These are phyloP conservation scores for Pithys albifrons DNA, from an alignment of 2,113 vertebrate genomes.

Conservation along the genomic window DNA sequence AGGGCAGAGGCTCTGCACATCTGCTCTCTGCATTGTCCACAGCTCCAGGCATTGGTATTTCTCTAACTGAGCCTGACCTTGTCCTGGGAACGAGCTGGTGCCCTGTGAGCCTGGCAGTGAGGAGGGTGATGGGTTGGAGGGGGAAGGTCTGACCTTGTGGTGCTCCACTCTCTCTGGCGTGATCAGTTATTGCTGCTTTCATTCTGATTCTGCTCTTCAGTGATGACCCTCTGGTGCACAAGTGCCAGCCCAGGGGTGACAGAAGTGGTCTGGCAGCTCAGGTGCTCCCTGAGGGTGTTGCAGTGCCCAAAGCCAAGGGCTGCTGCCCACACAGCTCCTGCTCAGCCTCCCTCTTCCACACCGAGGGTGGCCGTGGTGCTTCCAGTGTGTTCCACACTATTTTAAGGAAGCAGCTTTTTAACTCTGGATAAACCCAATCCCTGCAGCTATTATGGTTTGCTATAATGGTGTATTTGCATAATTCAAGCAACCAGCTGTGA, in stretches of 20 bases:
- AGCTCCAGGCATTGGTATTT: accelerated
- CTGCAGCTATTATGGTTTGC: not conserved
- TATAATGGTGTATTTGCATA: not conserved
- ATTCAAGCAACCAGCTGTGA: not conserved
- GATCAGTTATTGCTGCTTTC: not conserved
- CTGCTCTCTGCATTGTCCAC: accelerated
- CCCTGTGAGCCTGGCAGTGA: accelerated
- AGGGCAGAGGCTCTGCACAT: not conserved
- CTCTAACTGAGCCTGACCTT: not conserved
- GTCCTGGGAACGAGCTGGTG: not conserved
- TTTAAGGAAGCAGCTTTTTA: not conserved
- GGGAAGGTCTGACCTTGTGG: too few species aligned
- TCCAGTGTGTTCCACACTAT: not conserved
- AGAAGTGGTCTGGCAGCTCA: not conserved
- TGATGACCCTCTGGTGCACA: not conserved
- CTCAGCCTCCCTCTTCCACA: not conserved
- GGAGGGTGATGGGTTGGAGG: not conserved
- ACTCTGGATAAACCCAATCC: not conserved
- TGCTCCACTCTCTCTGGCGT: not conserved
- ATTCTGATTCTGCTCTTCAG: not conserved
- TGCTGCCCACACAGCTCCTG: not conserved
- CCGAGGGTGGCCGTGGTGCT: not conserved
- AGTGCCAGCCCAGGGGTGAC: not conserved
- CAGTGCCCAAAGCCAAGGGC: not conserved
- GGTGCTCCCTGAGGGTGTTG: not conserved